phyloP scores from a whole-genome alignment of 2,888 invertebrate species.

The Nineta flava region DNA sequence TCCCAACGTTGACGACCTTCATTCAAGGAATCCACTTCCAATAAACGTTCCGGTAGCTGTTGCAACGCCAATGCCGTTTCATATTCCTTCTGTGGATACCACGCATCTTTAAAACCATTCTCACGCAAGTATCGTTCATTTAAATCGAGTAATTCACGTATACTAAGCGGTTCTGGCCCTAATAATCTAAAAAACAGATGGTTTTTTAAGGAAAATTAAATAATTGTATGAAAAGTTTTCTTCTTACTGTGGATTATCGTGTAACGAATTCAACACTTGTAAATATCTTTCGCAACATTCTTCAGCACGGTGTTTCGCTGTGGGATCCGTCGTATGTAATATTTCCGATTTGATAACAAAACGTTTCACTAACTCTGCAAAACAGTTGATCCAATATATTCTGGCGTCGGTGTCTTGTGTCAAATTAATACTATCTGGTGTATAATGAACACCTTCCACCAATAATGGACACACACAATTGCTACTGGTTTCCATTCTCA shows the following conservation, averaged over 20 bases:
- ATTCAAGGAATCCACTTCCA: constrained; percentile 50
- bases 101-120: constrained; percentile 84
- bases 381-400: constrained; percentile 84
- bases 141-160: constrained; percentile 77
- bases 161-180: constrained; percentile 68
- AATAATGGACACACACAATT: constrained; percentile 58
- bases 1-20: constrained; percentile 42
- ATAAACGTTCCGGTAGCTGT: constrained; percentile 48
- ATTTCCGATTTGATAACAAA: constrained; percentile 68
- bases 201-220: constrained; percentile 1
- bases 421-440: constrained; percentile 85
- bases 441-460: constrained; percentile 60
- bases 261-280: constrained; percentile 56
- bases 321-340: constrained; percentile 59
- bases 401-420: constrained; percentile 71
- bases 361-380: constrained; percentile 72
- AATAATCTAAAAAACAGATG: constrained; percentile 9
- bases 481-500: constrained; percentile 27
- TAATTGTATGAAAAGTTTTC: background rate
- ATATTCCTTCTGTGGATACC: constrained; percentile 65
- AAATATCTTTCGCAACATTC: constrained; percentile 73
- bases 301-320: constrained; percentile 62
- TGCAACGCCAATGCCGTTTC: constrained; percentile 73
- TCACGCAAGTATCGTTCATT: constrained; percentile 83
- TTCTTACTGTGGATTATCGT: constrained; percentile 64